Percentiles rank a stretch among this genome's conserved stretches.
These are phyloP conservation scores for Epicauta chinensis DNA, from an alignment of 1,140 invertebrate genomes.

Conservation along the genomic window DNA sequence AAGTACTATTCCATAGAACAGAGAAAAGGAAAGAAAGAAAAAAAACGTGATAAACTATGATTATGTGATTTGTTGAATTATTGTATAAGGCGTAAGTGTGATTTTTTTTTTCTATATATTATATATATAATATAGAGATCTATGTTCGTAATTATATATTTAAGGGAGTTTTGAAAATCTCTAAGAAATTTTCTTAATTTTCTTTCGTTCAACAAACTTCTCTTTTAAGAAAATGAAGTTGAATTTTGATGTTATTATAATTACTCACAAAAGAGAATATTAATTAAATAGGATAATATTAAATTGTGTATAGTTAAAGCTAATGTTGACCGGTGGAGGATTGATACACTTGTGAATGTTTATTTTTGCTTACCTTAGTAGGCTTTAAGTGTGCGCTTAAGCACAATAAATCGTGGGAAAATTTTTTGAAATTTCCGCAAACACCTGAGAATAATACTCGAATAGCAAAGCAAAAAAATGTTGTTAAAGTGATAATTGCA, in stretches of 20 bases:
- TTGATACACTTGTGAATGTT: too few species aligned
- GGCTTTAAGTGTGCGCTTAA: too few species aligned
- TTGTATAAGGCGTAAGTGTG: slow-evolving; percentile 19
- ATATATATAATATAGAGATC: too few species aligned
- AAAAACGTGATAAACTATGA: slow-evolving; percentile 27
- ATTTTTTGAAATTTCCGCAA: too few species aligned
- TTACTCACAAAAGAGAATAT: neutral
- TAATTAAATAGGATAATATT: neutral
- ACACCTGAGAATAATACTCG: slow-evolving; percentile 31
- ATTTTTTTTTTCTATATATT: neutral
- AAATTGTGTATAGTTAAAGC: neutral
- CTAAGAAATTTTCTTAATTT: neutral
- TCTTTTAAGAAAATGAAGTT: neutral
- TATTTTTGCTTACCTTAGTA: too few species aligned
- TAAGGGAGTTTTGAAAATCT: neutral
- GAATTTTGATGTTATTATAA: slow-evolving; percentile 1
- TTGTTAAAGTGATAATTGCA: slow-evolving; percentile 28
- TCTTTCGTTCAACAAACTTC: neutral
- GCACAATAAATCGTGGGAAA: too few species aligned
- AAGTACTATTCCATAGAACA: too few species aligned
- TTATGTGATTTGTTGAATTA: slow-evolving; percentile 27
- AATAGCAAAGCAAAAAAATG: slow-evolving; percentile 20
- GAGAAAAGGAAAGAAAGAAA: neutral
- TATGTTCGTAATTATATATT: neutral
- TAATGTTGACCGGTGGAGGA: too few species aligned